Evolutionary conservation across 2,797 vertebrate species (phyloP).

Genomic region (Pantherophis vulpinus): DNA sequence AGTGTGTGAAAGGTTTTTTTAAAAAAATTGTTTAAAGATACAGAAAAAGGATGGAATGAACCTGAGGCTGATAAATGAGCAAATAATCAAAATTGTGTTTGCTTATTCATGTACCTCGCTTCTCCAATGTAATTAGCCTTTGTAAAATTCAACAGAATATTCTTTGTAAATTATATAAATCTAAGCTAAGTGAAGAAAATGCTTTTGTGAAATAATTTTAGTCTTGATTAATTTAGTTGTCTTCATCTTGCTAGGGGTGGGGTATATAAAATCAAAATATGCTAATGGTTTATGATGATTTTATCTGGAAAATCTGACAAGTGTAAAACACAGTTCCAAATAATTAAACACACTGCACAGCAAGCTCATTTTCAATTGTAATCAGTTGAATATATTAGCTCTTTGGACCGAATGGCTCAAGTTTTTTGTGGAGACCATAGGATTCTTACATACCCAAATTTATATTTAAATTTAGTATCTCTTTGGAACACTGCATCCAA

Average conservation of each 20-base stretch:
- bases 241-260: slow-evolving; percentile 24
- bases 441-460: not conserved
- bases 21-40: not conserved
- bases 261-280: slow-evolving; percentile 30
- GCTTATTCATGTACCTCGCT: not conserved
- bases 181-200: slow-evolving; percentile 18
- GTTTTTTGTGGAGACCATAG: not conserved
- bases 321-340: slow-evolving; percentile 12
- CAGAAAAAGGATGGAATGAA: not conserved
- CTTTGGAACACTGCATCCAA: not conserved
- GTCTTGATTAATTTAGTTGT: slow-evolving; percentile 18
- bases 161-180: slow-evolving; percentile 15
- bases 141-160: not conserved
- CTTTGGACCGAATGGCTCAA: not conserved
- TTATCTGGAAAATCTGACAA: not conserved
- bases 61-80: not conserved
- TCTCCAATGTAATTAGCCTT: not conserved
- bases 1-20: not conserved
- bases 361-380: not conserved
- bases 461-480: not conserved
- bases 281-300: slow-evolving; percentile 21
- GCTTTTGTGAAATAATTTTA: slow-evolving; percentile 30
- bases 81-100: not conserved
- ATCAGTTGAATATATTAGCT: not conserved
- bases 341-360: not conserved